Percentiles rank a stretch among this genome's conserved stretches.
Evolutionary conservation across 2,888 invertebrate species (phyloP).

Genomic region (Operophtera brumata): DNA sequence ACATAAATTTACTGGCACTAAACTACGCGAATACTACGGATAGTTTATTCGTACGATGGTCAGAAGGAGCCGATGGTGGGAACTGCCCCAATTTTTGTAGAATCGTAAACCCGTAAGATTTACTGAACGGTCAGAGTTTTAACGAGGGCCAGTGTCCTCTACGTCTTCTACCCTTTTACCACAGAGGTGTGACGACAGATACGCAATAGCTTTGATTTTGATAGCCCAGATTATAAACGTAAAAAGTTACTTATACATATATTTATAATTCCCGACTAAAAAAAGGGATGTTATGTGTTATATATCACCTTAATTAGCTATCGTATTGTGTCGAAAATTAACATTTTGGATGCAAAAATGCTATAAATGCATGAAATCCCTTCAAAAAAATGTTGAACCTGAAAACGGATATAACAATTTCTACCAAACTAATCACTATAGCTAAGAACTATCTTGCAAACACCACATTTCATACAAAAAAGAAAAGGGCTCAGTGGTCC

Average conservation of each 20-base stretch:
- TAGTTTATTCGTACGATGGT: conserved; percentile 28
- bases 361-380: too few relatives aligned
- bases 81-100: conserved; percentile 67
- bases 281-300: too few relatives aligned
- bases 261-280: too few relatives aligned
- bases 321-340: too few relatives aligned
- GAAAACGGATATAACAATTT: too few relatives aligned
- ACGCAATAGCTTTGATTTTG: background rate
- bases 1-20: conserved; percentile 36
- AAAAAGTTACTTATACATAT: background rate
- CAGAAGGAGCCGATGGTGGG: conserved; percentile 36
- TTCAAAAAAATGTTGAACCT: too few relatives aligned
- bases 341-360: too few relatives aligned
- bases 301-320: too few relatives aligned
- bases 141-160: conserved; percentile 63
- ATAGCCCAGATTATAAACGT: background rate
- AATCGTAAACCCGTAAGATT: conserved; percentile 75
- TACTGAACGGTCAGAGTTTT: conserved; percentile 71
- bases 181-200: conserved; percentile 11
- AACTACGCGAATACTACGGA: conserved; percentile 32
- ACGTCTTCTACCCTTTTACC: conserved; percentile 32
- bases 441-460: too few relatives aligned
- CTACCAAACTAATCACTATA: too few relatives aligned
- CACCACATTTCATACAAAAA: too few relatives aligned
- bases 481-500: too few relatives aligned